Conservation (phyloP, 2,113 vertebrate genomes). For the Vicugna pacos region DNA sequence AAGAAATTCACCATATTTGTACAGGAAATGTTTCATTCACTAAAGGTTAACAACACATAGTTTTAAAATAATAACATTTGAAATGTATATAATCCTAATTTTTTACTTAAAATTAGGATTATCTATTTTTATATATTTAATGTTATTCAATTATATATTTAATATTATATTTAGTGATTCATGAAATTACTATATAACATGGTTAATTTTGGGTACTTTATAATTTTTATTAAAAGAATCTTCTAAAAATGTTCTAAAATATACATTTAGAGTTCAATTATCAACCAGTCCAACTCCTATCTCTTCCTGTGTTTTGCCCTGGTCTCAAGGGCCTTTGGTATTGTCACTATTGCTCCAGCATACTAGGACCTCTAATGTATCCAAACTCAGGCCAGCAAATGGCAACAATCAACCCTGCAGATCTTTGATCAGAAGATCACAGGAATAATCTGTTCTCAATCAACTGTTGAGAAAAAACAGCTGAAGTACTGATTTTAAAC, state of each 20-base stretch:
- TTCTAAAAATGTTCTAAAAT: constrained; percentile 23
- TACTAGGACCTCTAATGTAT: not conserved
- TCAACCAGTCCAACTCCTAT: not conserved
- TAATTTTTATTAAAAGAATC: constrained; percentile 27
- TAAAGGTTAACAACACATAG: constrained; percentile 21
- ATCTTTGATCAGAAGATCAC: not conserved
- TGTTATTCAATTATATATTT: not conserved
- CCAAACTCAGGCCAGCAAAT: not conserved
- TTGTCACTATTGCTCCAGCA: not conserved
- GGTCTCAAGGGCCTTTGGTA: not conserved
- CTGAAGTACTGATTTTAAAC: constrained; percentile 3
- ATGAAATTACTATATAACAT: not conserved
- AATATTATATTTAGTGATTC: constrained; percentile 17
- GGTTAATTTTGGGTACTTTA: not conserved
- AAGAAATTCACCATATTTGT: not conserved
- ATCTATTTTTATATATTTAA: not conserved
- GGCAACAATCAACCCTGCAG: not conserved
- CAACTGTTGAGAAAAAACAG: constrained; percentile 5
- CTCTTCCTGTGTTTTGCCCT: not conserved
- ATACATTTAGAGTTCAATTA: not conserved
- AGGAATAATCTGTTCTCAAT: not conserved
- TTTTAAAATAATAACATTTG: constrained; percentile 25
- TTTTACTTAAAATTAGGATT: constrained; percentile 18
- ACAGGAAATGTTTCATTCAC: constrained; percentile 1
- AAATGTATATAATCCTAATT: not conserved